phyloP scores from a whole-genome alignment of 2,888 invertebrate species.

The Ptilodon capucinus region DNA sequence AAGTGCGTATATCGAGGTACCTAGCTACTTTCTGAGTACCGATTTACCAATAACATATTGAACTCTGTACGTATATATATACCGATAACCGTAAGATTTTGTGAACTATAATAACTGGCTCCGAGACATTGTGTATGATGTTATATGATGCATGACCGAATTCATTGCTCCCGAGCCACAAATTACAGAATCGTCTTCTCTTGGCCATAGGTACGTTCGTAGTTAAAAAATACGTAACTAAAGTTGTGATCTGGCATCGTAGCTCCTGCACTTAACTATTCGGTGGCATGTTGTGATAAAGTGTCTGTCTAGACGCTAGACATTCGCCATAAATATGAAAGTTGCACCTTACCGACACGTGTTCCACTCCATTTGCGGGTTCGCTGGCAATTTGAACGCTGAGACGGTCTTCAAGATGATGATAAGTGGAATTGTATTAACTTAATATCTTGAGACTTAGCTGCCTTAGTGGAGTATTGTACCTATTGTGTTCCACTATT shows the following conservation, averaged over 20 bases:
- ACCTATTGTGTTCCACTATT: neutral
- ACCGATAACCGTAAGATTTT: no score
- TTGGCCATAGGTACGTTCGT: no score
- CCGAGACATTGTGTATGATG: no score
- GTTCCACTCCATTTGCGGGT: slow-evolving; percentile 1
- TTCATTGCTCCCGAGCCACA: no score
- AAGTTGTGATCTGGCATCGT: neutral
- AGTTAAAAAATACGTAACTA: neutral
- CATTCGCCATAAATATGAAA: slow-evolving; percentile 17
- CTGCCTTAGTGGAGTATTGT: neutral
- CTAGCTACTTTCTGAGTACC: no score
- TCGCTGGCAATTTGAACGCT: neutral
- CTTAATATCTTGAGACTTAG: neutral
- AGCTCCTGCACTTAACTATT: neutral
- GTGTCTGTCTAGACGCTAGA: slow-evolving; percentile 25
- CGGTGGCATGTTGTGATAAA: slow-evolving; percentile 6
- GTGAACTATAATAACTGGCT: no score
- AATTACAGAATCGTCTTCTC: no score
- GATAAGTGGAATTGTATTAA: neutral
- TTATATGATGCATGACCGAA: no score
- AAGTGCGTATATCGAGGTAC: no score
- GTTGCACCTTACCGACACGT: slow-evolving; percentile 15
- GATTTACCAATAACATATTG: no score
- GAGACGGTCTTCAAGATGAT: neutral
- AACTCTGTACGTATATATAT: no score